A percentile compares a stretch with the other conserved stretches of the same genome.
Conservation (phyloP, 1,140 invertebrate species). For the Hestina assimilis region DNA sequence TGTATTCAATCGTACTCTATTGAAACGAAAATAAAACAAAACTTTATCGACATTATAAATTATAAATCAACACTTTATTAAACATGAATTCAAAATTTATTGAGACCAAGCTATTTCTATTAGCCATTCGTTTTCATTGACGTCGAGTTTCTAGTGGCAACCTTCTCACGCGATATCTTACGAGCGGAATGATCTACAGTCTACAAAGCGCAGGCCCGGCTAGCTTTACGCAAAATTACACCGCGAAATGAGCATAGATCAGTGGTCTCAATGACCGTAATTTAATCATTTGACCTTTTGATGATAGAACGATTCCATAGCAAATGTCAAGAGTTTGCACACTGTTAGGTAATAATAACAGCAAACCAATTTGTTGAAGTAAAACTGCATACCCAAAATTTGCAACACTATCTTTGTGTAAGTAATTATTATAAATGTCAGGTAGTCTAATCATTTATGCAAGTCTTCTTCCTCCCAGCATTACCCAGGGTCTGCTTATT, state of each 20-base stretch:
- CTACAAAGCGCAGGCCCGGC: background rate
- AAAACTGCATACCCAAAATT: too few species aligned
- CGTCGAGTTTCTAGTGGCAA: constrained; percentile 1
- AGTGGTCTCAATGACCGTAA: constrained; percentile 3
- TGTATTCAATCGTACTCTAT: too few species aligned
- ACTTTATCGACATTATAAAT: background rate
- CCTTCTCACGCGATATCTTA: constrained; percentile 5
- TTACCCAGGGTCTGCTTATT: too few species aligned
- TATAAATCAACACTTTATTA: background rate
- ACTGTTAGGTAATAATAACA: background rate
- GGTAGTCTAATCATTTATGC: too few species aligned
- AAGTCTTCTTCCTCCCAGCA: too few species aligned
- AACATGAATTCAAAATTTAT: constrained; percentile 1
- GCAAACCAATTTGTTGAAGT: too few species aligned
- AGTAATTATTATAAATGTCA: too few species aligned
- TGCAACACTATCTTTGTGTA: too few species aligned
- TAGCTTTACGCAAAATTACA: background rate
- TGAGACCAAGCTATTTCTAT: background rate
- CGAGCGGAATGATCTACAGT: background rate
- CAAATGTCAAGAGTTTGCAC: background rate
- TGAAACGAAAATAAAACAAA: too few species aligned
- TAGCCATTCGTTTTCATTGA: constrained; percentile 1
- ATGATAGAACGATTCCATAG: background rate
- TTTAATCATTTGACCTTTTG: constrained; percentile 2
- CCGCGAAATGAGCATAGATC: constrained; percentile 1